Evolutionary conservation across 2,888 invertebrate genomes (phyloP), one percentile per base, ranked within the genome.

Genomic region (Papilio protenor): DNA sequence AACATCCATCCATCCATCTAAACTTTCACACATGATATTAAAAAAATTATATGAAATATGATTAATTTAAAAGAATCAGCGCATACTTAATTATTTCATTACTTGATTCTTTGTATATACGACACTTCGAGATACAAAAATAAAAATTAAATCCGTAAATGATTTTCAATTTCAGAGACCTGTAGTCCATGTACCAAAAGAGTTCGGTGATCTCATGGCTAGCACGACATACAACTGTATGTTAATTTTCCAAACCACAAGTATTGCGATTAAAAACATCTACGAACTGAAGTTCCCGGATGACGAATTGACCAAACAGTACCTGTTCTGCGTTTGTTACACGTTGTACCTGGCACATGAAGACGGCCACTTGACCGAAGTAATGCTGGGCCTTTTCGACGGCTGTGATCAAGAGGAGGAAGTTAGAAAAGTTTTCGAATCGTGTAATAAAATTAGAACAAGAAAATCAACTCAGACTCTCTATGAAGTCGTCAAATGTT

Each of bases 161-260:
- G 2, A 23, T 23, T 64, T 49, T 75, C 21, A 21, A 40, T 75
- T 75, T 14, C 47, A 76, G 75, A 76, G 75, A 27, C 75, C 75
- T 12, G 23, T 57, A 23, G 45, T 76, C 0, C 18, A 14, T 23
- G 23, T 76, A 14, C 70, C 75, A 27, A 33, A 4, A 0, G 16
- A 18, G 0, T 6, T 57, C 16, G 57, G 27, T 23, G 45, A 76
- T 14, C 11, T 5, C n/a, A 21, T 76, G 16, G 21, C 33, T 64
- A 8, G 52, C 11, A 14, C 40, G 2, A 40, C 76, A 45, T 18
- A 16, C 3, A 21, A 40, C 0, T 77, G 76, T 23, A 59, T 49
- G n/a, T 14, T 21, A 47, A 23, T 33, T 2, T 49, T 40, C 6
- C 61, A 49, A 49, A 61, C 61, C 27, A 11, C 27, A 21, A 47